Evolutionary conservation across 2,113 vertebrate species (phyloP).

Genomic region (Eubucco bourcierii): DNA sequence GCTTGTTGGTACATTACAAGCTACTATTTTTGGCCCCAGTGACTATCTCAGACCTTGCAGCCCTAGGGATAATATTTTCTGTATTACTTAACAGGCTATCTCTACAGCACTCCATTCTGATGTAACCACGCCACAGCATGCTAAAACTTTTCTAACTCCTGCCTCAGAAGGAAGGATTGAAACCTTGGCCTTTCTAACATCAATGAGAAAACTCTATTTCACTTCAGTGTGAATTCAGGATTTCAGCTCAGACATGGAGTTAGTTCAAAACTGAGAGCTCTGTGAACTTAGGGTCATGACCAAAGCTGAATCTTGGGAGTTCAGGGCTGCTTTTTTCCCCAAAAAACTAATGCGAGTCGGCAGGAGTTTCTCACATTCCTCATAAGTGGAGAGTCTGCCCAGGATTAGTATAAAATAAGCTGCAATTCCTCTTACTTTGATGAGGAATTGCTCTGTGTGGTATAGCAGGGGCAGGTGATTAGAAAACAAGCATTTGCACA

Average conservation of each 20-base stretch:
- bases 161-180: conserved; percentile 11
- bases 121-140: background rate
- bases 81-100: background rate
- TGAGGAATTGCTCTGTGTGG: background rate
- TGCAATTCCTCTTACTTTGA: conserved; percentile 3
- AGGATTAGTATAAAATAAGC: background rate
- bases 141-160: background rate
- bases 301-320: background rate
- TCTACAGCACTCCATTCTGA: background rate
- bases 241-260: background rate
- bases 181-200: background rate
- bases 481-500: conserved; percentile 18
- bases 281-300: conserved; percentile 18
- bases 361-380: background rate
- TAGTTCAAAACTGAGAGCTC: background rate
- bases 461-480: background rate
- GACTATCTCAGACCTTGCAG: background rate
- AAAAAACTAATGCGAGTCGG: background rate
- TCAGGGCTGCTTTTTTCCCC: background rate
- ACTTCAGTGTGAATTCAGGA: conserved; percentile 15
- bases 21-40: background rate
- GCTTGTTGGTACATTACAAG: background rate
- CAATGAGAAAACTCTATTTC: background rate
- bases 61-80: background rate
- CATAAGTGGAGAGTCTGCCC: background rate